A percentile compares a stretch with the other conserved stretches of the same genome.
Conservation (phyloP, 2,797 vertebrate species). For the Clamator glandarius region DNA sequence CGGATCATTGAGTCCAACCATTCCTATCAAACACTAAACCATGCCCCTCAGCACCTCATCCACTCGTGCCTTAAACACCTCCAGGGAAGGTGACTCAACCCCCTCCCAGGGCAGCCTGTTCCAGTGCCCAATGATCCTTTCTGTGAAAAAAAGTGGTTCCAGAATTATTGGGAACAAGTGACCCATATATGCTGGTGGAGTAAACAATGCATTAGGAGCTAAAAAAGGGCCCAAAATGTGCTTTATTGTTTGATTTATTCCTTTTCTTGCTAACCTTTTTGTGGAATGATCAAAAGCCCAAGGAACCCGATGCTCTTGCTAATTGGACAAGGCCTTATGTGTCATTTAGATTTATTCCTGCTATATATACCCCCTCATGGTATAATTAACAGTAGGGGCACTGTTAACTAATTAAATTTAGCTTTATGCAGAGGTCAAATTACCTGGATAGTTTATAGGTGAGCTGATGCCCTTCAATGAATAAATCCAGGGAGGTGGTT, state of each 20-base stretch:
- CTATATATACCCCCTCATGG: neutral
- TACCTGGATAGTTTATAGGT: neutral
- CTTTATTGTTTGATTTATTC: neutral
- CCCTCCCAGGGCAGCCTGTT: too few species aligned
- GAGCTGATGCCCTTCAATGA: neutral
- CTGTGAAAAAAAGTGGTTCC: too few species aligned
- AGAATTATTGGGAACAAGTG: neutral
- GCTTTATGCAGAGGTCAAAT: conserved; percentile 18
- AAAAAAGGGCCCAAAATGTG: fast-evolving
- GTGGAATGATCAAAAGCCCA: neutral
- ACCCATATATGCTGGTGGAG: neutral
- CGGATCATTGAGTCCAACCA: too few species aligned
- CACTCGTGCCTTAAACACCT: too few species aligned
- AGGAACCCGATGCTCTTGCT: neutral
- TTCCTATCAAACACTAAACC: too few species aligned
- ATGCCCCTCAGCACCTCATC: too few species aligned
- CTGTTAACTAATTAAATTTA: conserved; percentile 25
- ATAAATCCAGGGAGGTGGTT: too few species aligned
- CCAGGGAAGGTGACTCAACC: too few species aligned
- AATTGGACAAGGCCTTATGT: neutral
- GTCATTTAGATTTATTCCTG: conserved; percentile 11
- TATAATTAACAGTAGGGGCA: conserved; percentile 8
- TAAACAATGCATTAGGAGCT: neutral
- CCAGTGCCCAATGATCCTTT: too few species aligned
- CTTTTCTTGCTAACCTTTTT: neutral